Evolutionary conservation across 2,888 invertebrate genomes (phyloP).

Genomic region (Yponomeuta evonymella): DNA sequence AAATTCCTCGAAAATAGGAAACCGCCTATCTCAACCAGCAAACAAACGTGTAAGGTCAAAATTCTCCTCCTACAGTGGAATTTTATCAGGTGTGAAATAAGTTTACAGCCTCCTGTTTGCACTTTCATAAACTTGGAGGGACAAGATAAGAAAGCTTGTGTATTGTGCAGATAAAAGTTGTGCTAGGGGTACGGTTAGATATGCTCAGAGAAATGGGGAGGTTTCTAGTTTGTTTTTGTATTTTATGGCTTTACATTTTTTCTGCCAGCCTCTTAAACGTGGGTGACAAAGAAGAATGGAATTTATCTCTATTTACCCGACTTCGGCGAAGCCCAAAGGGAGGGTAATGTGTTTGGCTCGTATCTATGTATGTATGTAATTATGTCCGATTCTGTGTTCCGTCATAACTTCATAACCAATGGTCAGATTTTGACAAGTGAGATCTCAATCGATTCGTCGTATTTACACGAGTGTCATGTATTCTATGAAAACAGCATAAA

Average conservation of each 20-base stretch:
- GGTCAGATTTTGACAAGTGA: too few species aligned
- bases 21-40: neutral
- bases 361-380: too few species aligned
- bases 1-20: neutral
- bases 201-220: neutral
- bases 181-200: neutral
- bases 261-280: neutral
- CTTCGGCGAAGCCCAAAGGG: too few species aligned
- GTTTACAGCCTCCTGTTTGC: conserved; percentile 35
- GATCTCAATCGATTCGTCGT: too few species aligned
- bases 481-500: too few species aligned
- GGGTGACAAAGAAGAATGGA: neutral
- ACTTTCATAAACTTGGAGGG: conserved; percentile 37
- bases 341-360: too few species aligned
- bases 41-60: neutral
- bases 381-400: too few species aligned
- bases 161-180: conserved; percentile 7
- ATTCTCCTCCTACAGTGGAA: neutral
- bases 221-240: neutral
- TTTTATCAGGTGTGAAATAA: conserved; percentile 33
- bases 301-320: neutral
- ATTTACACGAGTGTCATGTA: too few species aligned
- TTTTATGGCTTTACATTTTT: neutral
- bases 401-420: too few species aligned
- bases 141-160: conserved; percentile 29